Base-by-base conservation (phyloP, 2,113 vertebrate genomes). In the Cheilinus undulatus region DNA sequence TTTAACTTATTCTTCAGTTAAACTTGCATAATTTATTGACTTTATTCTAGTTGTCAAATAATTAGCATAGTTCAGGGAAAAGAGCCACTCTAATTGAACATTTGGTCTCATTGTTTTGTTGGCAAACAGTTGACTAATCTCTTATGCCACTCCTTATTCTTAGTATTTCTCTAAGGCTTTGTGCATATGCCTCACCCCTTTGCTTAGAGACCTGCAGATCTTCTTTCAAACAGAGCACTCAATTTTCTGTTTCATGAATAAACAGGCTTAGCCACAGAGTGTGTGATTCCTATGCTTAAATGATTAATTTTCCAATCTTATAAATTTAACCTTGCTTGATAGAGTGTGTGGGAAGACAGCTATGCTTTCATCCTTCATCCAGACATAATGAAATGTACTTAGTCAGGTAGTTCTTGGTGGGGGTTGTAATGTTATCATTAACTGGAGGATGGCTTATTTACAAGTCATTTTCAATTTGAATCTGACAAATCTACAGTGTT, bases 71-170 rank as follows among this genome's bases (percentile, higher is more conserved):
- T 65, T 54, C n/a, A 27, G 1, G 2, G 36, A 27, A 24, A 22
- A 27, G 40, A 57, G 27, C 57, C n/a, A 36, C 22, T 52, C 43
- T 63, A 36, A 1, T 22, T 60, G 8, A 32, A 69, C 46, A 56
- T 52, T 69, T 46, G 24, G 28, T 46, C 46, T 11, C 45, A n/a
- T 36, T 51, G 15, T 50, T 72, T 26, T 72, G 27, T 49, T 64
- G 27, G 42, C 59, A 22, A 22, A 30, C 19, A 58, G 51, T 13
- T 69, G 22, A 27, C 46, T 65, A 53, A 50, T 71, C 27, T 64
- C 42, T 63, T 32, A 64, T 5, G 42, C 71, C 49, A 61, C 40
- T 79, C 46, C 69, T 70, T 58, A n/a, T 59, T 76, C 53, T 72
- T 30, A 27, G 24, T 63, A 19, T 75, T 68, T 82, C 42, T 65